Conservation (phyloP, 2,113 vertebrate genomes). For the Zingel zingel region DNA sequence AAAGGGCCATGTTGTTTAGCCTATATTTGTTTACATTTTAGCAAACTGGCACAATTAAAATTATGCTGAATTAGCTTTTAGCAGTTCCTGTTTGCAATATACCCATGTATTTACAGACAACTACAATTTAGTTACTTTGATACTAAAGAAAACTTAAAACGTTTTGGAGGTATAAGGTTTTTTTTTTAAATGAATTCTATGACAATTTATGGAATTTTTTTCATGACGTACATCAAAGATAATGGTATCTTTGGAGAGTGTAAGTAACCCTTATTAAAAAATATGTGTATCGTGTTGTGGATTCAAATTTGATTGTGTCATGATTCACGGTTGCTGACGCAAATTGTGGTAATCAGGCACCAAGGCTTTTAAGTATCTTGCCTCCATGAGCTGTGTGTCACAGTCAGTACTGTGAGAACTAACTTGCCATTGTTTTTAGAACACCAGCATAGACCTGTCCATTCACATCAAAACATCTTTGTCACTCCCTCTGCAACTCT, state of each 20-base stretch:
- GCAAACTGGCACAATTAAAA: neutral
- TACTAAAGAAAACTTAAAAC: neutral
- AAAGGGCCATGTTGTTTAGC: neutral
- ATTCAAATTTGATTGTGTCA: no score
- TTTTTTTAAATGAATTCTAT: no score
- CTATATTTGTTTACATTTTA: neutral
- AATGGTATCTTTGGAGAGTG: no score
- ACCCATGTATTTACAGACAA: neutral
- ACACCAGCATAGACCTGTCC: neutral
- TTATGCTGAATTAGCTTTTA: neutral
- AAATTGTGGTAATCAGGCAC: neutral
- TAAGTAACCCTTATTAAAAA: no score
- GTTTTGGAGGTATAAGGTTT: no score
- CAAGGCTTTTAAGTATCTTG: neutral
- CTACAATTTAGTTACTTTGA: neutral
- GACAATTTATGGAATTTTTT: no score
- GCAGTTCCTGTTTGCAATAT: neutral
- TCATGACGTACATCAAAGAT: no score
- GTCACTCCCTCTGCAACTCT: no score
- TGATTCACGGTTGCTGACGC: neutral
- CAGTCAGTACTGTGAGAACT: neutral
- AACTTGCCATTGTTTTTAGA: neutral
- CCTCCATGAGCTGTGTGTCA: neutral
- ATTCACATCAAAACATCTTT: no score
- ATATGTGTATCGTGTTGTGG: no score